These are phyloP conservation scores for Vespertilio murinus DNA, from an alignment of 2,797 vertebrate species.

Conservation along the genomic window DNA sequence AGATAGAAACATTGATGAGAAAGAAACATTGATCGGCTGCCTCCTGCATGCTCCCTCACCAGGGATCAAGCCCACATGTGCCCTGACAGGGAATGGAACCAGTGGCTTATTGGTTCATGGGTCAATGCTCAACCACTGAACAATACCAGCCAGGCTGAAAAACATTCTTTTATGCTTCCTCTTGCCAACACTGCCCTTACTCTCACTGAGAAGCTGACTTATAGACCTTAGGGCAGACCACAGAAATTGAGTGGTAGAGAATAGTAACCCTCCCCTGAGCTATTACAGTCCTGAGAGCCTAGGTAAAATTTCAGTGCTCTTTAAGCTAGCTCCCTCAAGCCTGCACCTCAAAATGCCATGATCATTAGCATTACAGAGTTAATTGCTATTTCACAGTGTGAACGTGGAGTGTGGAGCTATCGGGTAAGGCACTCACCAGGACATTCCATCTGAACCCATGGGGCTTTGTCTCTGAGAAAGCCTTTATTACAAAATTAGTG, in stretches of 20 bases:
- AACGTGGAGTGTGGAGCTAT: not conserved
- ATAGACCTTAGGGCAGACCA: conserved; percentile 13
- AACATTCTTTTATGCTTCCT: not conserved
- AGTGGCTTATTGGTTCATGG: no score
- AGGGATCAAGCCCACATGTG: no score
- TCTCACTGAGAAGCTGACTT: not conserved
- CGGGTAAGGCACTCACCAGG: not conserved
- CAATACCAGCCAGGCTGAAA: no score
- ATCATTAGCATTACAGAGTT: not conserved
- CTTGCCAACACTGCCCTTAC: not conserved
- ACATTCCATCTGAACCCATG: not conserved
- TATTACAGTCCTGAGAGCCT: not conserved
- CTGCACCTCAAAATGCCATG: not conserved
- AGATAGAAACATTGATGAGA: no score
- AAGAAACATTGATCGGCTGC: no score
- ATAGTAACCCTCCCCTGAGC: not conserved
- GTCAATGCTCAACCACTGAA: no score
- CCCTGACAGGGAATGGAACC: no score
- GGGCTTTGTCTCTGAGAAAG: not conserved
- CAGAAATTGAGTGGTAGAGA: not conserved
- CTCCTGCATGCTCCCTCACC: no score
- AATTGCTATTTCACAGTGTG: not conserved
- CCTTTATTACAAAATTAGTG: not conserved
- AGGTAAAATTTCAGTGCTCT: not conserved
- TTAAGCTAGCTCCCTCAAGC: not conserved